Evolutionary conservation across 2,113 vertebrate genomes (phyloP).

Genomic region (Tricholaema leucomelas): DNA sequence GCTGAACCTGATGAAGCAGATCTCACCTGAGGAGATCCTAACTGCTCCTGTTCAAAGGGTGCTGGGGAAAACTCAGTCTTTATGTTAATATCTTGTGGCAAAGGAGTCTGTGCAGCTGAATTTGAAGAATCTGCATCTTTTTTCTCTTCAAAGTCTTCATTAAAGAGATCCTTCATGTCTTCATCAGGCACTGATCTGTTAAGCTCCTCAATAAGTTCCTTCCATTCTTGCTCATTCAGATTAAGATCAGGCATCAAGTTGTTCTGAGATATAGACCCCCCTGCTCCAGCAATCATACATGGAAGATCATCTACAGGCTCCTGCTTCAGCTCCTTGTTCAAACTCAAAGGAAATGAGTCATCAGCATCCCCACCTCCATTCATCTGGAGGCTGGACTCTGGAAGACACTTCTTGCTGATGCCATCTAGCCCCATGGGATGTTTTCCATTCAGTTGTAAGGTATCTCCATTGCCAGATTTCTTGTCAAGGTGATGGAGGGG

Average conservation of each 20-base stretch:
- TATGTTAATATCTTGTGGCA: slow-evolving; percentile 84
- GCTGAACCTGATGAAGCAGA: slow-evolving; percentile 83
- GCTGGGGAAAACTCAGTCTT: slow-evolving; percentile 92
- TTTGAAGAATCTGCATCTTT: slow-evolving; percentile 87
- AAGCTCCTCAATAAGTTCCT: slow-evolving; percentile 96
- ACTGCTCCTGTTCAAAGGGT: slow-evolving; percentile 88
- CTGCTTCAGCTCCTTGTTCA: slow-evolving; percentile 92
- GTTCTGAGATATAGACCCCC: slow-evolving; percentile 82
- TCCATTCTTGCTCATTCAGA: slow-evolving; percentile 98
- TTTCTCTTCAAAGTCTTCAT: slow-evolving; percentile 92
- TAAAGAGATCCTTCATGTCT: slow-evolving; percentile 98
- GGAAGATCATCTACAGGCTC: slow-evolving; percentile 93
- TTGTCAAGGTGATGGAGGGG: slow-evolving; percentile 82
- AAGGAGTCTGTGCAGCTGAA: slow-evolving; percentile 74
- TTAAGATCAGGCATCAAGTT: slow-evolving; percentile 95
- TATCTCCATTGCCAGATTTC: slow-evolving; percentile 75
- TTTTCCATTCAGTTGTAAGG: slow-evolving; percentile 79
- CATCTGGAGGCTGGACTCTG: slow-evolving; percentile 70
- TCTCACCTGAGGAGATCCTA: slow-evolving; percentile 87
- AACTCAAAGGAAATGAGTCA: slow-evolving; percentile 77
- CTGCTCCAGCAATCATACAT: slow-evolving; percentile 86
- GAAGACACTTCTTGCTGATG: slow-evolving; percentile 75
- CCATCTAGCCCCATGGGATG: slow-evolving; percentile 72
- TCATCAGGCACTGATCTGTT: slow-evolving; percentile 92
- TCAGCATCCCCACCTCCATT: slow-evolving; percentile 74